Base-by-base conservation (phyloP, 2,113 vertebrate genomes). In the Emydocephalus ijimae region DNA sequence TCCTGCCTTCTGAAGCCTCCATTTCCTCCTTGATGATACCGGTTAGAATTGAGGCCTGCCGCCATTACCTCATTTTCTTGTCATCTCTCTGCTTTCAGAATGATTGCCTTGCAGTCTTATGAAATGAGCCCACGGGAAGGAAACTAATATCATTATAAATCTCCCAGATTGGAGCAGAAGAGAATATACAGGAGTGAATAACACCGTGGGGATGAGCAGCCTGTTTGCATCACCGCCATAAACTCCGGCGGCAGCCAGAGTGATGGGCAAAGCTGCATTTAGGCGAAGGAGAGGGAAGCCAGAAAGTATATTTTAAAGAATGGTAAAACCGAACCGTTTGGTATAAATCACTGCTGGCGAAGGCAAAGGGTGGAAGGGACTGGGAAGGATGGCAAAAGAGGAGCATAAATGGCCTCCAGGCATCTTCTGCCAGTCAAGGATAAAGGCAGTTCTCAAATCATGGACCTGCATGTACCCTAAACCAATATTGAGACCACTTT, bases 131-230 rank as follows among this genome's bases (percentile, higher is more conserved):
- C 93, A 95, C 94, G 92, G 95, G 93, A 95, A 96, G 94, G 69
- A 95, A 95, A 93, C 95, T 95, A 95, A 96, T 95, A 93, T 95
- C 57, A 52, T 2, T 93, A 94, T 97, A 97, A 97, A 97, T 96
- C 96, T 96, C 95, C 74, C 93, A 93, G 96, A 96, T 96, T 95
- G 95, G 96, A 96, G 96, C 94, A 95, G 95, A 93, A 93, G 95
- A 90, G 92, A 94, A 95, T 96, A 90, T 92, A 94, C 93, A 95
- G 95, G 89, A 96, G 96, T 97, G 95, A 96, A 95, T 96, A 96
- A 97, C 94, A 92, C 89, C 92, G 89, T 89, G 92, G 93, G 93
- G 96, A 96, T 91, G 94, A 95, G 94, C 93, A 91, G 96, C 95
- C 93, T n/a, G 21, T 94, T 94, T 96, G 95, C 69, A 48, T 93